Evolutionary conservation across 2,888 invertebrate genomes (phyloP), one percentile per base, ranked within the genome.

Genomic region (Philereme vetulata): DNA sequence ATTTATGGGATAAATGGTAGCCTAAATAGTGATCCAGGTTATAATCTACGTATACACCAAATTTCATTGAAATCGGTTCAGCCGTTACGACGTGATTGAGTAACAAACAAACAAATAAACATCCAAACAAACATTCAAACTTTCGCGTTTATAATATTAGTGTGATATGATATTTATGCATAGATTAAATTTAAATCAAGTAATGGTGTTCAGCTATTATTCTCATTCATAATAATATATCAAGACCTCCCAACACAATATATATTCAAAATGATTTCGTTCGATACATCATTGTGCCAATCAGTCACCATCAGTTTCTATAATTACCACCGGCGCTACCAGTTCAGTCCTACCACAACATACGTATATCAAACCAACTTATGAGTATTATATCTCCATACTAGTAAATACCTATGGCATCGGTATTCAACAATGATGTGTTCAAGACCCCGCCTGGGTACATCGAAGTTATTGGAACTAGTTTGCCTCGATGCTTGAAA

Each of bases 401-500:
- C 21, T 21, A 21, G 1, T 21, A 21, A 21, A 21, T 21, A 21
- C 21, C 21, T 21, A 21, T 21, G 2, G 21, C 1, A 10, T 51
- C 50, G 51, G 40, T n/a, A 50, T 21, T 34, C 50, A 60, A 76
- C 72, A 76, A 74, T 72, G 75, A 77, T 71, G 70, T 64, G 70
- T 70, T 62, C 58, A 66, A 60, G 60, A 67, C 52, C 46, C 53
- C 53, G 57, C 68, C 46, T 47, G 55, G 55, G 38, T 51, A 66
- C 56, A 58, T 61, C 58, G 10, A 8, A 62, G 45, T 44, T 51
- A 55, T 46, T 43, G 46, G 6, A 63, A 65, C 66, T 60, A 52
- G 86, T 86, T 86, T 74, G 76, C 82, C 84, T 86, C 84, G 82
- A 69, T 76, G 71, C 72, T 75, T 75, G 78, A 75, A 82, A 82